phyloP scores from a whole-genome alignment of 2,113 vertebrate genomes.

The Phalacrocorax brasilianus region DNA sequence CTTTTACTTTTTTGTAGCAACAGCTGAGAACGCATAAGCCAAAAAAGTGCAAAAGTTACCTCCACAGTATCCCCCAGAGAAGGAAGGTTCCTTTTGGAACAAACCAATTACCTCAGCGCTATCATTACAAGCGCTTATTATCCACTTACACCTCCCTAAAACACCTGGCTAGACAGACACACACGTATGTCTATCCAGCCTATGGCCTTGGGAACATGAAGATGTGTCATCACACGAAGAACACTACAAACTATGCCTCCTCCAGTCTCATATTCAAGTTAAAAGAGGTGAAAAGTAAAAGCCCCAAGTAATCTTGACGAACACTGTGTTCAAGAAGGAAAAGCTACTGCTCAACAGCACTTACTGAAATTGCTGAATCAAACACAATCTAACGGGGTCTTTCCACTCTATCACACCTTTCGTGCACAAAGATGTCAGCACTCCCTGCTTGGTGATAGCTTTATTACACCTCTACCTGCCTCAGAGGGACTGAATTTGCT shows the following conservation, averaged over 20 bases:
- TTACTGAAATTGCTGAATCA: not conserved
- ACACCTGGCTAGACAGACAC: not conserved
- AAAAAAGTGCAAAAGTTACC: not conserved
- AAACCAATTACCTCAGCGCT: not conserved
- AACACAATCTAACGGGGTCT: not conserved
- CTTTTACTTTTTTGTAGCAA: not conserved
- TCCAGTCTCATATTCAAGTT: not conserved
- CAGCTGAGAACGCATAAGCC: not conserved
- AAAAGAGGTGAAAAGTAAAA: not conserved
- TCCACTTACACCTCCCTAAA: rapidly evolving
- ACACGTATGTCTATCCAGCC: not conserved
- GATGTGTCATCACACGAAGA: not conserved
- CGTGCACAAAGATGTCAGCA: not conserved
- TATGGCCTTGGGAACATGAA: not conserved
- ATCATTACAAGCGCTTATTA: not conserved
- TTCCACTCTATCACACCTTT: not conserved
- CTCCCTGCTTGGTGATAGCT: not conserved
- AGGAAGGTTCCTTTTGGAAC: not conserved
- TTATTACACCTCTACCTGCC: not conserved
- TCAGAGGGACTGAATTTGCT: not conserved
- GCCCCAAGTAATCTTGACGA: not conserved
- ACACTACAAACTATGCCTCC: not conserved
- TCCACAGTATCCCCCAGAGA: not conserved
- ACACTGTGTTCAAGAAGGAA: not conserved
- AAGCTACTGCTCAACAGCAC: not conserved